Conservation (phyloP, 2,113 vertebrate genomes). For the Cichladusa arquata region DNA sequence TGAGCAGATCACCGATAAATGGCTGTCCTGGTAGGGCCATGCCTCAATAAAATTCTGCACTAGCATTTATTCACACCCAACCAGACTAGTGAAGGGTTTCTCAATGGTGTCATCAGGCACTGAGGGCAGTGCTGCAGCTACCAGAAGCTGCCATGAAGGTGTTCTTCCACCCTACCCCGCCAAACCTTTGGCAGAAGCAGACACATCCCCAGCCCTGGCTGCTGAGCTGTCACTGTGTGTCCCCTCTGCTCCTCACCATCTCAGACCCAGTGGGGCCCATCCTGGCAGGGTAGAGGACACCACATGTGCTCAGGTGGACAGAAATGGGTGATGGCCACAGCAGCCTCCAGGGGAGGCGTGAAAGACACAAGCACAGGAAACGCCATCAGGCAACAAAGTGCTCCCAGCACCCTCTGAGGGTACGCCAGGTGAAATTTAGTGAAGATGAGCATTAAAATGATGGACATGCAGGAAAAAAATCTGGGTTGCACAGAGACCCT, state of each 20-base stretch:
- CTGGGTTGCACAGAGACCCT: neutral
- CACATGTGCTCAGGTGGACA: fast-evolving
- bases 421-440: neutral
- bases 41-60: neutral
- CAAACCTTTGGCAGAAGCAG: neutral
- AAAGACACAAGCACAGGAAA: neutral
- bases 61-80: neutral
- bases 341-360: neutral
- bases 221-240: neutral
- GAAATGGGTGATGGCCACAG: neutral
- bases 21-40: neutral
- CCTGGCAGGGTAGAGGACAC: neutral
- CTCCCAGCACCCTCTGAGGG: neutral
- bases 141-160: neutral
- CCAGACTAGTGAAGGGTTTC: neutral
- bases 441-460: neutral
- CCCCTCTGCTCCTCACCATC: neutral
- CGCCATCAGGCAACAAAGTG: fast-evolving
- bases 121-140: neutral
- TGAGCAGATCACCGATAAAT: neutral
- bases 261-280: fast-evolving
- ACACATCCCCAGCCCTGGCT: neutral
- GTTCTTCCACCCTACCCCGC: neutral
- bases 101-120: neutral
- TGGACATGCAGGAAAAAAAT: neutral